Conservation (phyloP, 1,140 invertebrate genomes). For the Meloidogyne floridensis region DNA sequence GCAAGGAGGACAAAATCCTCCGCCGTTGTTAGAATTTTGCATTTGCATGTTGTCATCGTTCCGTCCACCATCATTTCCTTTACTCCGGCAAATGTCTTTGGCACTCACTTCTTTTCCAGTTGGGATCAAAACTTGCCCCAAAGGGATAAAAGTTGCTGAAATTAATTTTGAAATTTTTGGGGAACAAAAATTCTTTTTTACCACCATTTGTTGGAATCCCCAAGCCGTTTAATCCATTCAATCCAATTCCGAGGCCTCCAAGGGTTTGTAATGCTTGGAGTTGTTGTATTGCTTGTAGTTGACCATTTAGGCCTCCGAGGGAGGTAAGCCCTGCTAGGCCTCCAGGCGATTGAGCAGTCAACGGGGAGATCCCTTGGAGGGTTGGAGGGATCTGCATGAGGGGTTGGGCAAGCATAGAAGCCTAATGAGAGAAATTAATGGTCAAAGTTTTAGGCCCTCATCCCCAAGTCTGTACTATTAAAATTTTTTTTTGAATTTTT, state of each 20-base stretch:
- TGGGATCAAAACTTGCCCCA: constrained; percentile 28
- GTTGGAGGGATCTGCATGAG: neutral
- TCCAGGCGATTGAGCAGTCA: neutral
- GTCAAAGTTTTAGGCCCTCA: neutral
- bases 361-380: neutral
- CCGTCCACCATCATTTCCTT: neutral
- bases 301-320: constrained; percentile 16
- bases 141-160: constrained; percentile 29
- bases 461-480: too few relatives aligned
- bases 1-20: constrained; percentile 16
- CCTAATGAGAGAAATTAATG: neutral
- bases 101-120: constrained; percentile 25
- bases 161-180: neutral
- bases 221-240: constrained; percentile 7
- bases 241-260: constrained; percentile 10
- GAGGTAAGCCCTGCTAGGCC: neutral
- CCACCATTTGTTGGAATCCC: constrained; percentile 1
- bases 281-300: constrained; percentile 28
- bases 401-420: constrained; percentile 13
- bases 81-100: constrained; percentile 26
- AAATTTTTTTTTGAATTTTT: too few relatives aligned
- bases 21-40: constrained; percentile 3
- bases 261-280: constrained; percentile 19
- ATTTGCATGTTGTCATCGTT: neutral
- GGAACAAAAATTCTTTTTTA: neutral